A percentile compares a stretch with the other conserved stretches of the same genome.
Conservation (phyloP, 2,797 vertebrate species). For the Sebastolobus alascanus region DNA sequence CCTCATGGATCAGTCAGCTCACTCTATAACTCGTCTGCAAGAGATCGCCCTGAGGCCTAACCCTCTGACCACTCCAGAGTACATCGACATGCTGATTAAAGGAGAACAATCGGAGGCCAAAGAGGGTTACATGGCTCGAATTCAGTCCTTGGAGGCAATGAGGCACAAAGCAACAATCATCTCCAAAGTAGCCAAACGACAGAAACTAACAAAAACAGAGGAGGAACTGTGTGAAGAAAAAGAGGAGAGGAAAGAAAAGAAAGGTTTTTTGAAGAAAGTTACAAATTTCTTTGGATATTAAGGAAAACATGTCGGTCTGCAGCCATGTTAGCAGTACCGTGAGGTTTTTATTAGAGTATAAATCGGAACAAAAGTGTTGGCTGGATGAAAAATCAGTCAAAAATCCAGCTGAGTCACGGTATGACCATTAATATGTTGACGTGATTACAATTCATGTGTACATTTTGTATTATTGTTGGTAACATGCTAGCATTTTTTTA, state of each 20-base stretch:
- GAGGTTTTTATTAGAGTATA: neutral
- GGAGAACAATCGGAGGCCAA: slow-evolving; percentile 64
- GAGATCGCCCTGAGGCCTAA: slow-evolving; percentile 73
- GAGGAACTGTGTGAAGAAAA: neutral
- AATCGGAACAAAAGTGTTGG: neutral
- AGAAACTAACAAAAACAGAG: slow-evolving; percentile 18
- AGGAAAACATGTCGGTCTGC: neutral
- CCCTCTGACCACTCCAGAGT: slow-evolving; percentile 69
- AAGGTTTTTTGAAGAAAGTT: rapidly evolving
- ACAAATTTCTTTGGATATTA: neutral
- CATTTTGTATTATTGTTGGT: neutral
- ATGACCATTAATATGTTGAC: neutral
- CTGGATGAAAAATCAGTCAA: neutral
- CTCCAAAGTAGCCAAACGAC: slow-evolving; percentile 48
- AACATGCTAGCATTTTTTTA: neutral
- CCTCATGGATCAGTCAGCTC: slow-evolving; percentile 48
- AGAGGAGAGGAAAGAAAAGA: slow-evolving; percentile 6
- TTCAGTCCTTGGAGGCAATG: slow-evolving; percentile 53
- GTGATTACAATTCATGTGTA: neutral
- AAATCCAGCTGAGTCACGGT: neutral
- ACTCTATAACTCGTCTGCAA: slow-evolving; percentile 60
- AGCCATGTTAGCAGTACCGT: neutral
- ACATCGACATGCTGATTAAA: slow-evolving; percentile 74
- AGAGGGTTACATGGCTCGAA: slow-evolving; percentile 51
- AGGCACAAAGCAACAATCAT: slow-evolving; percentile 57